Base-by-base conservation (phyloP, 1,140 invertebrate species). In the Ceratina japonica region DNA sequence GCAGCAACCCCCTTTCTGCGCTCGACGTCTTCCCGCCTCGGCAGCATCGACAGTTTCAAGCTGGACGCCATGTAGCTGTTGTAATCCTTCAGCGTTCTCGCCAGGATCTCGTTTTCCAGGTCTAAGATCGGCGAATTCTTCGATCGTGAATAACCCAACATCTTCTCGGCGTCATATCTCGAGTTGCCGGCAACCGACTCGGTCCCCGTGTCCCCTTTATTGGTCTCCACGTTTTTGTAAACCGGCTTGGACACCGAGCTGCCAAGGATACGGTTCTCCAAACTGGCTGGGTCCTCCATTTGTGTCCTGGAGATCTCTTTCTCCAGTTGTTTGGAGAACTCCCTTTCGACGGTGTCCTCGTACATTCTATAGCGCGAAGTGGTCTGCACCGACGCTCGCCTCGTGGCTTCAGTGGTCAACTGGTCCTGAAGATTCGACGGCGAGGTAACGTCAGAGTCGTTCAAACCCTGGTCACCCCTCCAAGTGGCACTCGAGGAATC, bases 111-210 rank as follows among this genome's bases (percentile, higher is more conserved):
- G 22, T 92, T 91, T 70, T 91, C 89, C 27, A 91, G 66, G 20
- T 90, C 90, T 22, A 90, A 63, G 16, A 90, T 90, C 13, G 90
- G 90, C 2, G 90, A 61, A 5, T 89, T 89, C 61, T 86, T 88
- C 2, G 89, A 89, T 16, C 86, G 82, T 31, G 89, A 89, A 68
- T 92, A 91, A 5, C 90, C 91, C 2, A 92, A 75, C 88, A 91
- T 91, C 54, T 86, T 90, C 44, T 89, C 88, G 2, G 86, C 86
- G 63, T 90, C 89, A 64, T 88, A 89, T 65, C 70, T 74, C 18
- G 74, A 79, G 15, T 51, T 71, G 15, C 65, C 49, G 12, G 79
- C 52, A 22, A 51, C 74, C 5, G n/a, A 15, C 54, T 59, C 65
- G 31, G 15, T 69, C 18, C 27, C 27, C 27, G 27, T 31, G 4